phyloP scores from a whole-genome alignment of 2,797 vertebrate genomes.

The Chiloscyllium punctatum region DNA sequence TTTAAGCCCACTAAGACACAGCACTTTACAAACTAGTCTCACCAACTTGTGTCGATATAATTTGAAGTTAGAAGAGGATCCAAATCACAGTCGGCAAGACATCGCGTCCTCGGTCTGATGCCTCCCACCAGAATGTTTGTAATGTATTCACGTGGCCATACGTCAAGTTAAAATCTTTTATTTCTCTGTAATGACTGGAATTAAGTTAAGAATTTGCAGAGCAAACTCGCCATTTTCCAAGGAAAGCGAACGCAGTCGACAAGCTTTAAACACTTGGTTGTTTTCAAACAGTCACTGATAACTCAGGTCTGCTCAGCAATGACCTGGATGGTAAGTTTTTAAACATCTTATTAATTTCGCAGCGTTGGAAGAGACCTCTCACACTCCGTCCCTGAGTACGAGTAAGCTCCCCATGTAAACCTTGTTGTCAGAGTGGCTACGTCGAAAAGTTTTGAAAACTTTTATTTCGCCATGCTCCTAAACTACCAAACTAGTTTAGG shows the following conservation, averaged over 20 bases:
- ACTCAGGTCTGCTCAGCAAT: slow-evolving; percentile 71
- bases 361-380: neutral
- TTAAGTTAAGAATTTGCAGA: slow-evolving; percentile 21
- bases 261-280: slow-evolving; percentile 47
- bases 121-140: slow-evolving; percentile 50
- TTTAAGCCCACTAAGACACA: slow-evolving; percentile 51
- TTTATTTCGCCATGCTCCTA: neutral
- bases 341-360: slow-evolving; percentile 45
- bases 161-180: slow-evolving; percentile 49
- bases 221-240: slow-evolving; percentile 33
- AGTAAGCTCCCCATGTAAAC: neutral
- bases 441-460: slow-evolving; percentile 39
- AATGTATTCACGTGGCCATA: slow-evolving; percentile 55
- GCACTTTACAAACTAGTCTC: slow-evolving; percentile 46
- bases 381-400: neutral
- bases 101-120: slow-evolving; percentile 45
- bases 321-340: slow-evolving; percentile 72
- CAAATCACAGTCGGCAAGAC: slow-evolving; percentile 45
- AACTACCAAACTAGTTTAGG: neutral
- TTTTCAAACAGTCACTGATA: slow-evolving; percentile 58
- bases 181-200: slow-evolving; percentile 29
- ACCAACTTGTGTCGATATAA: slow-evolving; percentile 42
- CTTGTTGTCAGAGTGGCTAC: neutral
- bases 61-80: slow-evolving; percentile 48
- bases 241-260: neutral